These are phyloP conservation scores for Drosophila gaucha DNA, from an alignment of 2,888 invertebrate species.

Conservation along the genomic window DNA sequence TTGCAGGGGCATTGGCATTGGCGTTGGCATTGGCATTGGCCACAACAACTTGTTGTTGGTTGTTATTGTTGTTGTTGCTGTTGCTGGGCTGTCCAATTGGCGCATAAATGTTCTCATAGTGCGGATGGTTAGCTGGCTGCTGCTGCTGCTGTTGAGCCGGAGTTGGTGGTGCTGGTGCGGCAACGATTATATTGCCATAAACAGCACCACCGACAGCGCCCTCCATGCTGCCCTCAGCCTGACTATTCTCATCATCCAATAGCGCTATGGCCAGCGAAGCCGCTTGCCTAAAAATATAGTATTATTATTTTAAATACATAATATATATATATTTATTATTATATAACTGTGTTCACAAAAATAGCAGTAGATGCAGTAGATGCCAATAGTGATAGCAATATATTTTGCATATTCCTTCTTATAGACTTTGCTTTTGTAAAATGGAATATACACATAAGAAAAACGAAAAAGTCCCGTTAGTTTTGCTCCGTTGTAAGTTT, in stretches of 20 bases:
- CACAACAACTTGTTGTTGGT: slow-evolving; percentile 56
- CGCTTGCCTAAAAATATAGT: slow-evolving; percentile 67
- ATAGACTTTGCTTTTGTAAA: too few relatives aligned
- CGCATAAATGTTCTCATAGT: slow-evolving; percentile 86
- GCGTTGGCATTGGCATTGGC: slow-evolving; percentile 80
- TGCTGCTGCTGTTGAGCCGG: slow-evolving; percentile 58
- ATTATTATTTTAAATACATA: not conserved
- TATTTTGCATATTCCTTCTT: too few relatives aligned
- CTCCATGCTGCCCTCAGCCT: slow-evolving; percentile 86
- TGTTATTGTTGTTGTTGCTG: slow-evolving; percentile 50
- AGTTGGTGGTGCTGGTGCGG: slow-evolving; percentile 45
- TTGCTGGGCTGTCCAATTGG: slow-evolving; percentile 84
- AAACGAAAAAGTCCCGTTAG: too few relatives aligned
- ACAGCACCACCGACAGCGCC: slow-evolving; percentile 86
- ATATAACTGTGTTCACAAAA: too few relatives aligned
- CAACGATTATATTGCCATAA: slow-evolving; percentile 58
- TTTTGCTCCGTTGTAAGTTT: too few relatives aligned
- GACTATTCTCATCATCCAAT: slow-evolving; percentile 86
- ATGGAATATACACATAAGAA: too few relatives aligned
- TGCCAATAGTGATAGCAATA: too few relatives aligned
- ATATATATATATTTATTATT: too few relatives aligned
- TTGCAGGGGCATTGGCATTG: slow-evolving; percentile 82
- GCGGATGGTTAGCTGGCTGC: slow-evolving; percentile 83
- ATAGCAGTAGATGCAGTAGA: too few relatives aligned
- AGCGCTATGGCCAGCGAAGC: slow-evolving; percentile 82